Conservation (phyloP, 2,888 invertebrate species). For the Eristalinus sepulchralis region DNA sequence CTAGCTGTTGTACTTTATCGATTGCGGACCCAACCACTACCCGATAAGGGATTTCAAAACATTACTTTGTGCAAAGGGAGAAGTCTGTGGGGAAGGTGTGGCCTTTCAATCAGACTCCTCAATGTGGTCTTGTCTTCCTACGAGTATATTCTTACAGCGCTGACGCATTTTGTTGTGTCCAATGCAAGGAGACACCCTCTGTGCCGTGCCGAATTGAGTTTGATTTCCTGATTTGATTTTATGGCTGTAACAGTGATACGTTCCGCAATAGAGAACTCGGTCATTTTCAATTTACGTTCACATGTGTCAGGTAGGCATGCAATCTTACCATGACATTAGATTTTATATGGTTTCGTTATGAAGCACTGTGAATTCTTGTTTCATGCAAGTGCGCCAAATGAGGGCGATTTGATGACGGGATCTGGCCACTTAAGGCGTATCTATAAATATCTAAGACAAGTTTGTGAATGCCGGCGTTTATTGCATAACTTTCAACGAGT, state of each 20-base stretch:
- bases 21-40: background rate
- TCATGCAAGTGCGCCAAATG: no score
- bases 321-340: background rate
- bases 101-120: background rate
- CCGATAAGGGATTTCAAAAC: background rate
- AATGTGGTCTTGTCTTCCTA: background rate
- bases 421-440: no score
- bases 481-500: background rate
- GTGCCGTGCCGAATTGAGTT: background rate
- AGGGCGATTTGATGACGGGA: no score
- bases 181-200: background rate
- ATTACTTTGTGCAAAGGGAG: background rate
- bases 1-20: background rate
- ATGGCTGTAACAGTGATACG: background rate
- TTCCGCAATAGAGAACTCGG: background rate
- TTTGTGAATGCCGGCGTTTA: background rate
- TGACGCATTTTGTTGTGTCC: background rate
- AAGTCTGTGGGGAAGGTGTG: background rate
- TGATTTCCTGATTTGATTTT: background rate
- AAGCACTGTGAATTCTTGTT: background rate
- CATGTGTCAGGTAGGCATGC: background rate
- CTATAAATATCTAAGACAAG: background rate
- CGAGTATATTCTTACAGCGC: background rate
- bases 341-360: no score
- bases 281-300: background rate